phyloP scores from a whole-genome alignment of 2,888 invertebrate species.

The Rapana venosa region DNA sequence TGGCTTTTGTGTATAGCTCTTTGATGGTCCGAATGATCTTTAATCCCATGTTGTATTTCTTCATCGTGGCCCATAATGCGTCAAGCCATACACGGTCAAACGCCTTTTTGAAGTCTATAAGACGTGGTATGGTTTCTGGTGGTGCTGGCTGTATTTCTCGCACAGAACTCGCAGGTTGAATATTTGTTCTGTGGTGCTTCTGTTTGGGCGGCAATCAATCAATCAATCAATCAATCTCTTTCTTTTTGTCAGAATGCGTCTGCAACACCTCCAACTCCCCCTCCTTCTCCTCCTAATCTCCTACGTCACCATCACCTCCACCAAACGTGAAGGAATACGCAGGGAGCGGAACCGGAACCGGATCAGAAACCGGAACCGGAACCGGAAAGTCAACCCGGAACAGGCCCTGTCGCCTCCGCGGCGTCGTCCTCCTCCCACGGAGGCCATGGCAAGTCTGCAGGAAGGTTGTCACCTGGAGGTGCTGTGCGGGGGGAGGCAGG shows the following conservation, averaged over 20 bases:
- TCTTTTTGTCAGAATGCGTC: background rate
- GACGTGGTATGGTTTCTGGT: too few species aligned
- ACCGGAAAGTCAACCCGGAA: conserved; percentile 40
- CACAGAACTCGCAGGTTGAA: too few species aligned
- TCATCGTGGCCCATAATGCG: too few species aligned
- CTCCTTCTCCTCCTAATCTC: background rate
- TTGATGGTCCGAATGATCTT: too few species aligned
- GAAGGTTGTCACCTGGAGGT: conserved; percentile 66
- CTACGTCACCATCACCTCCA: conserved; percentile 36
- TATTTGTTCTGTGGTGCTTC: too few species aligned
- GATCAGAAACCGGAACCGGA: conserved; percentile 30
- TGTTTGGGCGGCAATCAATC: too few species aligned
- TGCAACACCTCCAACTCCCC: background rate
- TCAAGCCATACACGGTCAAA: too few species aligned
- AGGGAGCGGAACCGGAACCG: conserved; percentile 40
- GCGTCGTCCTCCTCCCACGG: conserved; percentile 31
- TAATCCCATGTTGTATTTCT: too few species aligned
- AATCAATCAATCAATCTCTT: background rate
- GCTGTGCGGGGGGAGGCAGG: conserved; percentile 59
- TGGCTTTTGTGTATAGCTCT: too few species aligned
- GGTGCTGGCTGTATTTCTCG: too few species aligned
- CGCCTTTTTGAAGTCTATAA: too few species aligned
- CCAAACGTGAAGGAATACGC: conserved; percentile 26
- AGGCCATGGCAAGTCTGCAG: conserved; percentile 5
- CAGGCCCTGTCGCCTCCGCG: background rate